phyloP scores from a whole-genome alignment of 2,888 invertebrate genomes.

The Oscheius onirici region DNA sequence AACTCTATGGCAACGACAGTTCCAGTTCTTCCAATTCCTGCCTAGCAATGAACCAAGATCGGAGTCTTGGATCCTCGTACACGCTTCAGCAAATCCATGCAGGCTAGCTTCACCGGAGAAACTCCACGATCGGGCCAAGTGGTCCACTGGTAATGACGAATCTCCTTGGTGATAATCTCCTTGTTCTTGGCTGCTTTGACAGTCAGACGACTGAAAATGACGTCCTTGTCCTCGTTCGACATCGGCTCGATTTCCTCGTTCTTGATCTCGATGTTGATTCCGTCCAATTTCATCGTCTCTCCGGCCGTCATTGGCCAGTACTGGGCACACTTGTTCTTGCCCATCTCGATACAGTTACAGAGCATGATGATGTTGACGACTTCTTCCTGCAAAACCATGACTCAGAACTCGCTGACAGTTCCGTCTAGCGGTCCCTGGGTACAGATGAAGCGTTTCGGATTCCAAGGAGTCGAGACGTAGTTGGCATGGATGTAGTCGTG shows the following conservation, averaged over 20 bases:
- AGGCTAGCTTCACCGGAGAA: conserved; percentile 43
- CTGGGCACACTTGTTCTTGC: conserved; percentile 80
- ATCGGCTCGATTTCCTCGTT: no score
- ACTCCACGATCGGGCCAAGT: conserved; percentile 61
- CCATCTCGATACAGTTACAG: conserved; percentile 57
- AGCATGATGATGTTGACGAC: conserved; percentile 51
- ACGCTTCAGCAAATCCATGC: conserved; percentile 43
- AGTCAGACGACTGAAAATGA: no score
- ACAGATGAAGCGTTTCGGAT: conserved; percentile 57
- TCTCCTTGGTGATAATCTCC: no score
- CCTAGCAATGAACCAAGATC: conserved; percentile 59
- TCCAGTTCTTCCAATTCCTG: conserved; percentile 60
- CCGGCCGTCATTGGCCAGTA: conserved; percentile 53
- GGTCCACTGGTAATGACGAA: conserved; percentile 50
- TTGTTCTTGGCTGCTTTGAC: no score
- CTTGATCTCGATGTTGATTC: conserved; percentile 28
- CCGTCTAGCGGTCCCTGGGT: conserved; percentile 54
- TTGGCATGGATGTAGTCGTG: conserved; percentile 59
- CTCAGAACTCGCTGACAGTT: conserved; percentile 51
- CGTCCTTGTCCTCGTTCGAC: no score
- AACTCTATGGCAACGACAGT: conserved; percentile 52
- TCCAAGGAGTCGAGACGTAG: conserved; percentile 50
- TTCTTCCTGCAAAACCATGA: conserved; percentile 45
- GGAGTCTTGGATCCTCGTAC: conserved; percentile 53
- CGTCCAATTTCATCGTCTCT: no score